These are phyloP conservation scores for Pelusios castaneus DNA, from an alignment of 2,113 vertebrate genomes.

Conservation along the genomic window DNA sequence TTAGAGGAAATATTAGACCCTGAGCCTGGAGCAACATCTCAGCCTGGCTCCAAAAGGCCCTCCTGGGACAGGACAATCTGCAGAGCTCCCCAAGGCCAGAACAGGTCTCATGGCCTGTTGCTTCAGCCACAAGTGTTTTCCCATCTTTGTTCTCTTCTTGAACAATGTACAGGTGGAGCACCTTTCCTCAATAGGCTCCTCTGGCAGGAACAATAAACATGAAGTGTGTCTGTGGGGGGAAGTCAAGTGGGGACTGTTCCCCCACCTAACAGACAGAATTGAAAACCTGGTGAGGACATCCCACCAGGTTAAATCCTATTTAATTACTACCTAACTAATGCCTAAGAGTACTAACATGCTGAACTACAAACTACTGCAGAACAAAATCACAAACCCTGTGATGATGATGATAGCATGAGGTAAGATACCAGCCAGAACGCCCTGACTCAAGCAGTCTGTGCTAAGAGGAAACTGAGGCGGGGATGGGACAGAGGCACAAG, in stretches of 20 bases:
- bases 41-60: background rate
- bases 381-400: background rate
- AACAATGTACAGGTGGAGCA: background rate
- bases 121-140: background rate
- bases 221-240: background rate
- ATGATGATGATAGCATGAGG: background rate
- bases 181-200: background rate
- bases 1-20: background rate
- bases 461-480: background rate
- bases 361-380: background rate
- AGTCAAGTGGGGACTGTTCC: background rate
- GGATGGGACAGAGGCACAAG: background rate
- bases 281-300: background rate
- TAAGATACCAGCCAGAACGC: too few relatives aligned
- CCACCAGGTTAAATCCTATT: background rate
- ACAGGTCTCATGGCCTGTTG: background rate
- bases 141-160: background rate
- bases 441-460: background rate
- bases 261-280: background rate
- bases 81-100: background rate
- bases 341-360: background rate
- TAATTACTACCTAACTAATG: background rate
- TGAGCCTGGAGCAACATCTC: background rate
- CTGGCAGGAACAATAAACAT: background rate
- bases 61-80: background rate